These are phyloP conservation scores for Malthinus flaveolus DNA, from an alignment of 2,888 invertebrate genomes.

Conservation along the genomic window DNA sequence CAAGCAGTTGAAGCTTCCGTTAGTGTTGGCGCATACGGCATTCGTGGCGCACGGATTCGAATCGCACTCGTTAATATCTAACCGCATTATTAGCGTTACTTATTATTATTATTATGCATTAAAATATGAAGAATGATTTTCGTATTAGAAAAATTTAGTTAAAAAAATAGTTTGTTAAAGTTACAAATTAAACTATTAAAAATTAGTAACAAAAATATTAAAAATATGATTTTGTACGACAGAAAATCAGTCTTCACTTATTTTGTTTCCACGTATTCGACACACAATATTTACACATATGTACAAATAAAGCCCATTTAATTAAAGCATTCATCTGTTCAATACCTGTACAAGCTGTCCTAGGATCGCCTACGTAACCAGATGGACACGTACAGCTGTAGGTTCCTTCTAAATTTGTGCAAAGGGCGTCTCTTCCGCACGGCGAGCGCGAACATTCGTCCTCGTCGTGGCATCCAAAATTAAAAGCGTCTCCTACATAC, in stretches of 20 bases:
- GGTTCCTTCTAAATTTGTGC: slow-evolving; percentile 77
- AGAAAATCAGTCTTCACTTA: slow-evolving; percentile 55
- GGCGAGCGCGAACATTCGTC: slow-evolving; percentile 75
- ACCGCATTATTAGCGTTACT: slow-evolving; percentile 35
- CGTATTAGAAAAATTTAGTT: slow-evolving; percentile 3
- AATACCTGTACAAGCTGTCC: slow-evolving; percentile 73
- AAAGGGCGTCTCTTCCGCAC: slow-evolving; percentile 80
- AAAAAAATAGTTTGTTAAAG: slow-evolving; percentile 10
- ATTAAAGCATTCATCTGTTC: not conserved
- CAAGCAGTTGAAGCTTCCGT: slow-evolving; percentile 75
- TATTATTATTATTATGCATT: slow-evolving; percentile 8
- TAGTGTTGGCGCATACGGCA: slow-evolving; percentile 74
- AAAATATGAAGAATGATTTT: slow-evolving; percentile 40
- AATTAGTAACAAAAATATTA: slow-evolving; percentile 7
- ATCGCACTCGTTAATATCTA: slow-evolving; percentile 77
- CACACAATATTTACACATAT: slow-evolving; percentile 27
- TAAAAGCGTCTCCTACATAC: slow-evolving; percentile 77
- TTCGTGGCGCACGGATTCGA: slow-evolving; percentile 69
- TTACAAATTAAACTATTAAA: too few relatives aligned
- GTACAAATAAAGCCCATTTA: slow-evolving; percentile 11
- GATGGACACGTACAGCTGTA: slow-evolving; percentile 82
- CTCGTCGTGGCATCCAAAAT: slow-evolving; percentile 69
- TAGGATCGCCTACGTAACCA: slow-evolving; percentile 81
- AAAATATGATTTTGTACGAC: slow-evolving; percentile 45
- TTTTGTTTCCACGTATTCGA: slow-evolving; percentile 38